Percentiles rank a stretch among this genome's conserved stretches.
Evolutionary conservation across 92 coral and sea anemone species (phyloP).

Genomic region (Pocillopora meandrina): DNA sequence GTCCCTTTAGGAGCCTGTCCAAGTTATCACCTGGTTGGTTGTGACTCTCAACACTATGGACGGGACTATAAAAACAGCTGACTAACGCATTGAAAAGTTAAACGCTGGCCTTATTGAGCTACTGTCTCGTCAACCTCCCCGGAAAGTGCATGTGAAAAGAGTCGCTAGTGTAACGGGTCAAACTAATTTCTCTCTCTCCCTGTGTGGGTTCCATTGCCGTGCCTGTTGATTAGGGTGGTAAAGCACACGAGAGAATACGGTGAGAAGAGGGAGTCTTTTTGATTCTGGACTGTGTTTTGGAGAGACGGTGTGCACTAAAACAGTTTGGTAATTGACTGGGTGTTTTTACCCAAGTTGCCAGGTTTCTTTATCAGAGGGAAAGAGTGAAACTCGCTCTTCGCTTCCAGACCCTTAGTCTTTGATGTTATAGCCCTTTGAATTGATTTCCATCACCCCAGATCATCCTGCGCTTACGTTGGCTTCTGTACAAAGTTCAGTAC

Average conservation of each 20-base stretch:
- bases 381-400: conserved; percentile 38
- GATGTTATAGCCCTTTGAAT: conserved; percentile 31
- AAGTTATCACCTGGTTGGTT: too few relatives aligned
- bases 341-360: conserved; percentile 38
- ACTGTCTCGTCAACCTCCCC: too few relatives aligned
- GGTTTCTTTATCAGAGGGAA: conserved; percentile 26
- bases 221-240: too few relatives aligned
- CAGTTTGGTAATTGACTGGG: too few relatives aligned
- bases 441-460: background rate
- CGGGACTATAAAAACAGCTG: conserved; percentile 14
- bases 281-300: too few relatives aligned
- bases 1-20: background rate
- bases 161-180: conserved; percentile 13
- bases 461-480: too few relatives aligned
- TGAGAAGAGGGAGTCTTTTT: too few relatives aligned
- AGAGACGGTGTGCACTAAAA: too few relatives aligned
- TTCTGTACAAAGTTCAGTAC: too few relatives aligned
- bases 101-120: background rate
- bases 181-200: conserved; percentile 37
- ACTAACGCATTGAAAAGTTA: conserved; percentile 25
- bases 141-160: too few relatives aligned
- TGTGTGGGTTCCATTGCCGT: conserved; percentile 26
- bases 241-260: too few relatives aligned
- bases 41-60: background rate
- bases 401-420: conserved; percentile 38